These are phyloP conservation scores for Eulithis testata DNA, from an alignment of 2,888 invertebrate genomes.

Conservation along the genomic window DNA sequence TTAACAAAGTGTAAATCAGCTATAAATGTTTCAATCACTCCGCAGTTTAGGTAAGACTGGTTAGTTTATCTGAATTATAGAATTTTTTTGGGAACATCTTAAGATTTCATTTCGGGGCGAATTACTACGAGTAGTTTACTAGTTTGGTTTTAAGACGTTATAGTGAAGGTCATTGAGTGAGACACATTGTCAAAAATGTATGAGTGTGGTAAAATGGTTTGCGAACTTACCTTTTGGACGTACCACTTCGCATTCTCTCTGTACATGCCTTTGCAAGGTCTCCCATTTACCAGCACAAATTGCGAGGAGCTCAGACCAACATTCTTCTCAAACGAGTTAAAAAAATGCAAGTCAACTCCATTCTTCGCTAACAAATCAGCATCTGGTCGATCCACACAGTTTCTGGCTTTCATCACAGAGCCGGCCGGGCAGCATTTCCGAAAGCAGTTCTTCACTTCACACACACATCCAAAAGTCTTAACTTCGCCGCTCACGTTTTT, in stretches of 20 bases:
- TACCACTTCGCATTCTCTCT: slow-evolving; percentile 56
- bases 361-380: slow-evolving; percentile 50
- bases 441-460: slow-evolving; percentile 60
- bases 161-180: no score
- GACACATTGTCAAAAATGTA: no score
- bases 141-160: no score
- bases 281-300: slow-evolving; percentile 51
- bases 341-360: slow-evolving; percentile 54
- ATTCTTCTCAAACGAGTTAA: slow-evolving; percentile 44
- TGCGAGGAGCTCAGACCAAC: slow-evolving; percentile 47
- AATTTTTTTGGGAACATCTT: no score
- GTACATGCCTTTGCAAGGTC: slow-evolving; percentile 51
- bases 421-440: slow-evolving; percentile 71
- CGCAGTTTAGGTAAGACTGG: no score
- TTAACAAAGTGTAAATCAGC: no score
- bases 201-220: no score
- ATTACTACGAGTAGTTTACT: no score
- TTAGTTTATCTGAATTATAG: no score
- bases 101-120: no score
- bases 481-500: slow-evolving; percentile 56
- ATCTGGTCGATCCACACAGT: slow-evolving; percentile 48
- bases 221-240: slow-evolving; percentile 63
- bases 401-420: slow-evolving; percentile 39
- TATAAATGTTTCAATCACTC: no score
- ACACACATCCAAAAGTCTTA: slow-evolving; percentile 64